Evolutionary conservation across 1,140 invertebrate species (phyloP), one percentile per base, ranked within the genome.

Genomic region (Scylla paramamosain): DNA sequence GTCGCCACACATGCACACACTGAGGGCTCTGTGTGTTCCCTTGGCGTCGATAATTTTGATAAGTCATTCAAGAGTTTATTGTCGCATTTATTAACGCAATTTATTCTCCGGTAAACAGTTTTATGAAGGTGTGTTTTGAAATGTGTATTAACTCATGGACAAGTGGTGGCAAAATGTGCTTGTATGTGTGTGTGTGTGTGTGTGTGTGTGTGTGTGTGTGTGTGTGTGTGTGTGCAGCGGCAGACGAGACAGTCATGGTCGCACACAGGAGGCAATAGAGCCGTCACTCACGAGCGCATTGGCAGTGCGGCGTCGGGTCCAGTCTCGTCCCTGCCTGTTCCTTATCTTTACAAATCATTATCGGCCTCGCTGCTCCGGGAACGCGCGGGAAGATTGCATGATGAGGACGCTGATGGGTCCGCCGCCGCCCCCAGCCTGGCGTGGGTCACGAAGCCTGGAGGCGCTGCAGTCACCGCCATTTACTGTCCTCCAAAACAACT

Each of bases 261-360:
- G n/a, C 25, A 20, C 67, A 77, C 67, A n/a, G 25, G 20, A 77
- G 67, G 67, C 20, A 77, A 77, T 77, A 77, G 67, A 77, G 67
- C 67, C 67, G 67, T 77, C 67, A 77, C 67, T 77, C 67, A 77
- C 67, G 67, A 77, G 20, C 20, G 20, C 12, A 7, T n/a, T 77
- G 20, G 20, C 67, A n/a, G 67, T n/a, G 25, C 20, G 12, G 20
- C n/a, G 67, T 77, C 67, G 25, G 67, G 67, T n/a, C 67, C 20
- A 59, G 67, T 12, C 67, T 77, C 67, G 67, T 77, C 67, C n/a
- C 67, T 77, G 67, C 67, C 67, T 77, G 67, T 77, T 77, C 67
- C 67, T 77, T 77, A 77, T 77, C 67, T 77, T 77, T 77, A 77
- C 67, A 77, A 77, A 77, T 77, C 67, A 77, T 77, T 77, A 77